These are phyloP conservation scores for Stichodactyla mertensii DNA, from an alignment of 64 coral and sea anemone species.

Conservation along the genomic window DNA sequence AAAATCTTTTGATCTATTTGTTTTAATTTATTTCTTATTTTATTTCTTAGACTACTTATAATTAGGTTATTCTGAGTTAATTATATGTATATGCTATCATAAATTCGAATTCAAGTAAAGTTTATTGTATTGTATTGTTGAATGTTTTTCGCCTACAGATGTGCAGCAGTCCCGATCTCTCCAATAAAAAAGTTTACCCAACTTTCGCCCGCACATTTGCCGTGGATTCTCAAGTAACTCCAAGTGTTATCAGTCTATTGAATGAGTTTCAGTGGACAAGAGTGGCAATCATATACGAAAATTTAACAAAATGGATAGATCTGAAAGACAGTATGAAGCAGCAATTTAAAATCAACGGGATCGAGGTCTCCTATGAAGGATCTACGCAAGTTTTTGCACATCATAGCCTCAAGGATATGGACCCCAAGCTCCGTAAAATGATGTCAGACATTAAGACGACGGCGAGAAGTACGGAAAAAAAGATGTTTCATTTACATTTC, in stretches of 20 bases:
- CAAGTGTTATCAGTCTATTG: conserved; percentile 64
- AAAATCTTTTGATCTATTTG: background rate
- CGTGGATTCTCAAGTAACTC: conserved; percentile 64
- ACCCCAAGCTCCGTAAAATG: background rate
- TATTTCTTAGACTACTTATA: no score
- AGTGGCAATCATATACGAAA: conserved; percentile 80
- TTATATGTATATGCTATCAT: no score
- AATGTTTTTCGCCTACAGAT: conserved; percentile 37
- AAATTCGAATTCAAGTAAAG: no score
- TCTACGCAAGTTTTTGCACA: conserved; percentile 23
- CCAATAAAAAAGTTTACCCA: conserved; percentile 68
- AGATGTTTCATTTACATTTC: background rate
- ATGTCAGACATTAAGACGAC: conserved; percentile 40
- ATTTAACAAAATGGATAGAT: conserved; percentile 80
- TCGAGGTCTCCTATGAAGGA: conserved; percentile 57
- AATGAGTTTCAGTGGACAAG: conserved; percentile 75
- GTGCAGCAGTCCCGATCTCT: conserved; percentile 77
- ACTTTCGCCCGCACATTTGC: conserved; percentile 84
- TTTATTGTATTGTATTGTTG: background rate
- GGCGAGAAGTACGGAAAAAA: conserved; percentile 42
- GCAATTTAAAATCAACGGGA: conserved; percentile 49
- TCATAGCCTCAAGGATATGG: background rate
- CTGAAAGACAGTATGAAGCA: conserved; percentile 77
- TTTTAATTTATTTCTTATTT: background rate
- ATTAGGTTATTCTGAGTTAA: no score